Evolutionary conservation across 2,797 vertebrate genomes (phyloP).

Genomic region (Sebastes trivittatus): DNA sequence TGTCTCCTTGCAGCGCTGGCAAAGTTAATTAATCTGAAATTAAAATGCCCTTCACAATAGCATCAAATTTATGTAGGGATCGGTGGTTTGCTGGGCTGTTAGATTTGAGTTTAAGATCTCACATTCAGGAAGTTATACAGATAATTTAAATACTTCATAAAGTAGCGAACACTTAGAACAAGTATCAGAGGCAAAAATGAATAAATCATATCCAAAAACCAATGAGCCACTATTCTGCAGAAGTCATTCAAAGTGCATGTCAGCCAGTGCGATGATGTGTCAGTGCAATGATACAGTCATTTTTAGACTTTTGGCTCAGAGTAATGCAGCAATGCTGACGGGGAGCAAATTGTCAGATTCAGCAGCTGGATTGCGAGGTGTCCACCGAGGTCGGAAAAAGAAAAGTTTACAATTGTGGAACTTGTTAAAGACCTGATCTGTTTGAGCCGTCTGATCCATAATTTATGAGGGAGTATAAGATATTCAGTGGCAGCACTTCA

Average conservation of each 20-base stretch:
- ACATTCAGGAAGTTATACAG: background rate
- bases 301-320: conserved; percentile 57
- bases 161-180: background rate
- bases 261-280: conserved; percentile 28
- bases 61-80: background rate
- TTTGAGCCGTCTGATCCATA: conserved; percentile 55
- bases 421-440: conserved; percentile 43
- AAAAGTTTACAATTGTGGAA: conserved; percentile 47
- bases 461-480: conserved; percentile 37
- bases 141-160: background rate
- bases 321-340: conserved; percentile 47
- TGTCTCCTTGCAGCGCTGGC: conserved; percentile 50
- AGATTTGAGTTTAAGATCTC: conserved; percentile 2
- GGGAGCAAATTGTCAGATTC: conserved; percentile 38
- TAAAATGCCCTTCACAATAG: conserved; percentile 43
- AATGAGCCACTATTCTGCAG: conserved; percentile 24
- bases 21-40: conserved; percentile 59
- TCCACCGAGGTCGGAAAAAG: conserved; percentile 48
- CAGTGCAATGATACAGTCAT: conserved; percentile 45
- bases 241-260: conserved; percentile 41
- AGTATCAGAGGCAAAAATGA: background rate
- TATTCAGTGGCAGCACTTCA: conserved; percentile 59
- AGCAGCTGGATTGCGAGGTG: conserved; percentile 43
- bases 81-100: background rate
- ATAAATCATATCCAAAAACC: conserved; percentile 3